Conservation (phyloP, 2,888 invertebrate species). For the Macrosoma leucophasiata region DNA sequence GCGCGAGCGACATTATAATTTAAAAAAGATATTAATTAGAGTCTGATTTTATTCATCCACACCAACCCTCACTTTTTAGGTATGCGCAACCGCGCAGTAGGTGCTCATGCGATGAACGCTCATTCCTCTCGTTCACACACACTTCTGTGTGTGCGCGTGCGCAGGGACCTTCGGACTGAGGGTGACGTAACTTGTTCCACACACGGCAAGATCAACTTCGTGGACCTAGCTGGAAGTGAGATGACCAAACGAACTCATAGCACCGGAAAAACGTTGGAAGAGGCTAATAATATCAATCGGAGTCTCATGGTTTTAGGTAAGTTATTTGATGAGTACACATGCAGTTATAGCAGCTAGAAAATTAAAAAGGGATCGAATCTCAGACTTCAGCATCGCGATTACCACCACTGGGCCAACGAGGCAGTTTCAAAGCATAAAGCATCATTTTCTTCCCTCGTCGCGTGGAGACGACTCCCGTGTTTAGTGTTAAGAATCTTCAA, state of each 20-base stretch:
- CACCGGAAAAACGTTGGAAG: constrained; percentile 91
- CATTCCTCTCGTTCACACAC: constrained; percentile 95
- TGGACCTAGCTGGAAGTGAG: constrained; percentile 97
- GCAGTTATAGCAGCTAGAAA: no score
- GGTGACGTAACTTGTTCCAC: constrained; percentile 90
- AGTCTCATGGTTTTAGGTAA: constrained; percentile 95
- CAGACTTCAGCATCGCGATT: no score
- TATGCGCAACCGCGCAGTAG: constrained; percentile 91
- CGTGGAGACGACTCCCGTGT: no score
- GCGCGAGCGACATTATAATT: no score
- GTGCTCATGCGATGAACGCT: constrained; percentile 94
- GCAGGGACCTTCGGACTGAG: constrained; percentile 87
- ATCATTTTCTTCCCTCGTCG: no score
- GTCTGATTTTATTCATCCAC: constrained; percentile 2
- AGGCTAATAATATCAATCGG: constrained; percentile 97
- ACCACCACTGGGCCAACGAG: no score
- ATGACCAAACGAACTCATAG: constrained; percentile 94
- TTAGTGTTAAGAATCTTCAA: no score
- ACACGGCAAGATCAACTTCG: constrained; percentile 96
- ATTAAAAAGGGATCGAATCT: no score
- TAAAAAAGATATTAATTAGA: constrained; percentile 2
- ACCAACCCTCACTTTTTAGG: constrained; percentile 76
- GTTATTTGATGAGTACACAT: no score
- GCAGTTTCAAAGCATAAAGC: no score
- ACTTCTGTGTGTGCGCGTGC: constrained; percentile 91